Percentiles rank a stretch among this genome's conserved stretches.
Evolutionary conservation across 2,888 invertebrate species (phyloP).

Genomic region (Melanostoma mellinum): DNA sequence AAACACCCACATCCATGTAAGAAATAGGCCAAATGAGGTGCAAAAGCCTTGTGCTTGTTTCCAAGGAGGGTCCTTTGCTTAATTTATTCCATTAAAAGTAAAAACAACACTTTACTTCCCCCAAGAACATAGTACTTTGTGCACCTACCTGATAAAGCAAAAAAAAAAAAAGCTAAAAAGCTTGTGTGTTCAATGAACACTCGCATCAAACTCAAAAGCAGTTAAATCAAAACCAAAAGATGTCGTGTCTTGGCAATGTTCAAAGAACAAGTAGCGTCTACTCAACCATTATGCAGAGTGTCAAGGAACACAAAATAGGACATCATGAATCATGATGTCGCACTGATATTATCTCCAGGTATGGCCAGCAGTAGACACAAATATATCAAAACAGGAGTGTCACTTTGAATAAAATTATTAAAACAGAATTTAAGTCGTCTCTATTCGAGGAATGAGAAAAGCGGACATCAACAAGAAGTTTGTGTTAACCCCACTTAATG

Average conservation of each 20-base stretch:
- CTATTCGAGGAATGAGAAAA: neutral
- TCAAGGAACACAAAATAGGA: neutral
- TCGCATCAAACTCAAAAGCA: neutral
- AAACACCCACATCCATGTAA: neutral
- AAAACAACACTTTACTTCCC: too few relatives aligned
- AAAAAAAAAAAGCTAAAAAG: neutral
- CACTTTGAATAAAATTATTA: constrained; percentile 1
- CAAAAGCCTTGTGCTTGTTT: constrained; percentile 15
- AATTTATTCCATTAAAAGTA: too few relatives aligned
- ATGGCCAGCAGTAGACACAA: neutral
- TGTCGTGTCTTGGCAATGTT: neutral
- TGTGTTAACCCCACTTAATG: neutral
- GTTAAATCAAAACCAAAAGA: neutral
- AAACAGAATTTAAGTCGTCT: neutral
- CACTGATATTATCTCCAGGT: neutral
- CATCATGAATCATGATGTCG: neutral
- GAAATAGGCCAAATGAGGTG: constrained; percentile 23
- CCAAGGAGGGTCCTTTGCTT: neutral
- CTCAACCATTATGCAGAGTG: constrained; percentile 1
- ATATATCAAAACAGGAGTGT: neutral
- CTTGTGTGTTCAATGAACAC: neutral
- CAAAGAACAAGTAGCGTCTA: neutral
- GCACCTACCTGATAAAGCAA: neutral
- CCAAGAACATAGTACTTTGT: too few relatives aligned
- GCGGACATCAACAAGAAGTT: neutral